phyloP scores from a whole-genome alignment of 1,140 invertebrate genomes.

The Magallana angulata region DNA sequence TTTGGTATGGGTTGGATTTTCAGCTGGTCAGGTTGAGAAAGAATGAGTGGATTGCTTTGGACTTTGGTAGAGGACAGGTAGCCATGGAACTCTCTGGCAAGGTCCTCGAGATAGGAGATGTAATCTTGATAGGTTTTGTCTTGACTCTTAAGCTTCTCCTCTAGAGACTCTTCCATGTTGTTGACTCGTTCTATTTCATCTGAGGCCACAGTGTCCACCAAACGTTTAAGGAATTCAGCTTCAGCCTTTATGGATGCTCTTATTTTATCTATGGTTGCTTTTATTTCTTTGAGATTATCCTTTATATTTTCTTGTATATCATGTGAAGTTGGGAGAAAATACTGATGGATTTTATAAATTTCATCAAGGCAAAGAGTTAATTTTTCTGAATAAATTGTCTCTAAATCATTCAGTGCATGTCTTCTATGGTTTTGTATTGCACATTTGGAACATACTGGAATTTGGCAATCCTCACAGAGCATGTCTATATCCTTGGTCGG shows the following conservation, averaged over 20 bases:
- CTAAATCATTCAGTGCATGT: too few species aligned
- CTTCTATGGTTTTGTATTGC: too few species aligned
- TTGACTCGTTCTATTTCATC: background rate
- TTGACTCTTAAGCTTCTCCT: background rate
- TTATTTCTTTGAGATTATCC: background rate
- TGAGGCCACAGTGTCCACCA: background rate
- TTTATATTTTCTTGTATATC: background rate
- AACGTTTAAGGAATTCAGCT: background rate
- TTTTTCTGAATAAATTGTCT: too few species aligned
- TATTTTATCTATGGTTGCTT: conserved; percentile 6
- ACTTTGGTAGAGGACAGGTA: background rate
- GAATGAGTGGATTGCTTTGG: background rate
- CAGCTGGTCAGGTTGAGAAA: background rate
- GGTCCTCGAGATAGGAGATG: background rate
- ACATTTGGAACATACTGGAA: too few species aligned
- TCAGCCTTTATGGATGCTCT: background rate
- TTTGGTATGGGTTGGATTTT: background rate
- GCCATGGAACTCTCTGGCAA: background rate
- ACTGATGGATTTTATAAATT: background rate
- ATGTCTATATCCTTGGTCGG: background rate
- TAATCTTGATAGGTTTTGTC: background rate
- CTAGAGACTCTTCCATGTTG: background rate
- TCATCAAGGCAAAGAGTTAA: background rate
- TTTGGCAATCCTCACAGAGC: background rate
- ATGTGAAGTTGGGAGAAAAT: background rate